Evolutionary conservation across 2,888 invertebrate species (phyloP).

Genomic region (Orthosia cruda): DNA sequence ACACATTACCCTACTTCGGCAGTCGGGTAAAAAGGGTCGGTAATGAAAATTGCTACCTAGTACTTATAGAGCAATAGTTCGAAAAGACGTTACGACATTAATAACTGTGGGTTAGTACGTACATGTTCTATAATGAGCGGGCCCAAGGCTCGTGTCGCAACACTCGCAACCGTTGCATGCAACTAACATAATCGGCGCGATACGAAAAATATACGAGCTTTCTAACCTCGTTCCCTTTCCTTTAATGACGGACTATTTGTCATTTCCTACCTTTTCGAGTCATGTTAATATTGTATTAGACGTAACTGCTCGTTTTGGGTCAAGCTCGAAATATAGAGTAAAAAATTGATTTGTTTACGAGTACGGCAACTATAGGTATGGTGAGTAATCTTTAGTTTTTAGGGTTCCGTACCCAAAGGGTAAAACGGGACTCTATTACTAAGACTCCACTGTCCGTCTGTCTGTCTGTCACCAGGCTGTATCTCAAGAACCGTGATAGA

Average conservation of each 20-base stretch:
- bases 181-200: slow-evolving; percentile 71
- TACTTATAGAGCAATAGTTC: slow-evolving; percentile 66
- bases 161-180: slow-evolving; percentile 82
- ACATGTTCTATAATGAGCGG: slow-evolving; percentile 79
- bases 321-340: slow-evolving; percentile 15
- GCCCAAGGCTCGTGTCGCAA: slow-evolving; percentile 82
- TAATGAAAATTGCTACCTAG: slow-evolving; percentile 51
- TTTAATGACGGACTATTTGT: slow-evolving; percentile 72
- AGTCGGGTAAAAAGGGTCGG: not conserved
- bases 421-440: too few species aligned
- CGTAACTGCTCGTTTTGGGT: slow-evolving; percentile 23
- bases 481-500: too few species aligned
- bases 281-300: slow-evolving; percentile 50
- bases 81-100: slow-evolving; percentile 80
- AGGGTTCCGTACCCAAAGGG: too few species aligned
- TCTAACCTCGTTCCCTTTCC: slow-evolving; percentile 86
- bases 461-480: too few species aligned
- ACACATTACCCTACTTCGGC: too few species aligned
- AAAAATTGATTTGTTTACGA: slow-evolving; percentile 31
- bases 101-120: slow-evolving; percentile 74
- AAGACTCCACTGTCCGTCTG: too few species aligned
- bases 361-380: not conserved
- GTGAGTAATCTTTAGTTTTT: slow-evolving; percentile 6
- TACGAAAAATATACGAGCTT: slow-evolving; percentile 81
- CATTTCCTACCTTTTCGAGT: slow-evolving; percentile 60